A percentile compares a stretch with the other conserved stretches of the same genome.
These are phyloP conservation scores for Protula sp. DNA, from an alignment of 2,888 invertebrate species.

Conservation along the genomic window DNA sequence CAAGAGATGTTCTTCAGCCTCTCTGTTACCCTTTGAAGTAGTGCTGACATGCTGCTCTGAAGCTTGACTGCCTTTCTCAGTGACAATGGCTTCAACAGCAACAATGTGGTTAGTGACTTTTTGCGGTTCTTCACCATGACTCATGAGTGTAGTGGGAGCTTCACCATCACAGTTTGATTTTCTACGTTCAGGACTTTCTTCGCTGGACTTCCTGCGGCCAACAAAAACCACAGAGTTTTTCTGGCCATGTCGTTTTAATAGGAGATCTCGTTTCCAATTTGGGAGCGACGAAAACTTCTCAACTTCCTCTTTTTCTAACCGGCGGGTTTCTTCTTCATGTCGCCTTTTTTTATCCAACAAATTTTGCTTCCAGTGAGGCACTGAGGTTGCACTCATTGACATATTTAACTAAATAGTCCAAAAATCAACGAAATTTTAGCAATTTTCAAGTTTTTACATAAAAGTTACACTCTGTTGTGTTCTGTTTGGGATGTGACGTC, in stretches of 20 bases:
- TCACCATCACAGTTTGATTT: not conserved
- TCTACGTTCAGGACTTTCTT: not conserved
- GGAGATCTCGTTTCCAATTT: slow-evolving; percentile 24
- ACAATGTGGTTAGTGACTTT: no score
- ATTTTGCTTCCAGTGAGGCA: slow-evolving; percentile 29
- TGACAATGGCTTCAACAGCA: no score
- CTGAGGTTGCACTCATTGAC: slow-evolving; percentile 25
- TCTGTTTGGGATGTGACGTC: no score
- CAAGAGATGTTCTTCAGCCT: not conserved
- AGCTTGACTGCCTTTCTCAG: no score
- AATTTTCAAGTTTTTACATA: no score
- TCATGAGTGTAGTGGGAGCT: no score
- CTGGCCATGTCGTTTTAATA: slow-evolving; percentile 18
- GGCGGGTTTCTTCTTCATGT: slow-evolving; percentile 19
- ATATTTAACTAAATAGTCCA: no score
- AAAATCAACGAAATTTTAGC: no score
- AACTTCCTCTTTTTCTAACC: slow-evolving; percentile 12
- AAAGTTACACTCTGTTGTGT: no score
- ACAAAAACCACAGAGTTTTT: slow-evolving; percentile 14
- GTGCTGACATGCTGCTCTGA: not conserved
- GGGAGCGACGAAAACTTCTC: slow-evolving; percentile 18
- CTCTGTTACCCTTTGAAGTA: not conserved
- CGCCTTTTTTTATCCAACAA: slow-evolving; percentile 16
- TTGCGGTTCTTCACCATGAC: not conserved
- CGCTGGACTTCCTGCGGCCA: not conserved